Evolutionary conservation across 2,888 invertebrate genomes (phyloP).

Genomic region (Calameuta idolon): DNA sequence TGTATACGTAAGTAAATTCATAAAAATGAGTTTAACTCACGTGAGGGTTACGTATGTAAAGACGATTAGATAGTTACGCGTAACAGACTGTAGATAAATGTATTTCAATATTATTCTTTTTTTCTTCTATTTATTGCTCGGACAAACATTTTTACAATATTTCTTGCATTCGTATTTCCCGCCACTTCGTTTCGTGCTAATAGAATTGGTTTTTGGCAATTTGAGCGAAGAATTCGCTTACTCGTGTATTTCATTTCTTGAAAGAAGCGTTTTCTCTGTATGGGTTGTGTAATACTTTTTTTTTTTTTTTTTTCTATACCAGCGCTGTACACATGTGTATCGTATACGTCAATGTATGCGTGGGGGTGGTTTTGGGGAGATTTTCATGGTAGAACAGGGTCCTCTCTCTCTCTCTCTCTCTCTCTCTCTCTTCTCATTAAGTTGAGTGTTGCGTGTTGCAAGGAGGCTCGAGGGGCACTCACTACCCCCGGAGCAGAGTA

Average conservation of each 20-base stretch:
- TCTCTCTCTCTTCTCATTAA: slow-evolving; percentile 61
- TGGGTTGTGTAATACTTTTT: neutral
- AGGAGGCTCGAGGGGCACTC: slow-evolving; percentile 60
- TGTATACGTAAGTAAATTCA: neutral
- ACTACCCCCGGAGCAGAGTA: slow-evolving; percentile 47
- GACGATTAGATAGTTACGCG: neutral
- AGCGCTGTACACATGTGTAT: neutral
- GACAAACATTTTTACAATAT: neutral
- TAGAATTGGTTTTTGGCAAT: neutral
- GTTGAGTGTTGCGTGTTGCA: slow-evolving; percentile 64
- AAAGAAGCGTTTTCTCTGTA: neutral
- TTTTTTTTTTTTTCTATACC: neutral
- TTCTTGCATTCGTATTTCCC: neutral
- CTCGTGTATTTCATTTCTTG: neutral
- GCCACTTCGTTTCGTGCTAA: neutral
- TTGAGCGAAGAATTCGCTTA: neutral
- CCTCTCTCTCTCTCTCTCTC: slow-evolving; percentile 41
- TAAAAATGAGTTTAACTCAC: neutral
- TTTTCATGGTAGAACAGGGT: neutral
- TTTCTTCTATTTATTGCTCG: neutral
- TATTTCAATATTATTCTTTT: too few species aligned
- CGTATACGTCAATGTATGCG: neutral
- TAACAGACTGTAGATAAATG: too few species aligned
- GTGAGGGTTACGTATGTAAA: neutral
- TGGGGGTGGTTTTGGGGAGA: neutral